Conservation (phyloP, 1,140 invertebrate genomes). For the Wiebesia pumilae region DNA sequence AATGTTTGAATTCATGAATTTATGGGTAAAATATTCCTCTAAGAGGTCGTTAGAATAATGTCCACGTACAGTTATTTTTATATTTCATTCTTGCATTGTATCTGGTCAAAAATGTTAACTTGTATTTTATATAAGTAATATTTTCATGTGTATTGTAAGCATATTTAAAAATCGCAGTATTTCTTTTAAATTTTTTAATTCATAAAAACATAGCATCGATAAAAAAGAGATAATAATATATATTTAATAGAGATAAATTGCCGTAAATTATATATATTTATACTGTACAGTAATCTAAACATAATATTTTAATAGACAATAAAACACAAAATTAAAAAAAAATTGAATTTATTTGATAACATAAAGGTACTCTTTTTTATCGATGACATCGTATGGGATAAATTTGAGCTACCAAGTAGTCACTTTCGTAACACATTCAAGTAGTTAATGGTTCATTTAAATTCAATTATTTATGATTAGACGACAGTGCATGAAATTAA, state of each 20-base stretch:
- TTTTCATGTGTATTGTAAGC: constrained; percentile 48
- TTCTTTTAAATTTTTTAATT: not conserved
- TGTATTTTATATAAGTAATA: constrained; percentile 60
- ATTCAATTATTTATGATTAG: constrained; percentile 4
- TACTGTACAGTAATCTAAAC: not conserved
- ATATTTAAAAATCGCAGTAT: constrained; percentile 49
- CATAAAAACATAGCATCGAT: constrained; percentile 27
- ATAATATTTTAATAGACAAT: not conserved
- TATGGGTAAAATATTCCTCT: not conserved
- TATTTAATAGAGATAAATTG: not conserved
- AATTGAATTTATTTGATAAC: not conserved
- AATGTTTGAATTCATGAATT: not conserved
- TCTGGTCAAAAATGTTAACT: constrained; percentile 59
- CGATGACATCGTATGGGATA: constrained; percentile 3
- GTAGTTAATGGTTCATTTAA: not conserved
- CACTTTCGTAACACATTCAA: constrained; percentile 27
- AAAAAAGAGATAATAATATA: constrained; percentile 31
- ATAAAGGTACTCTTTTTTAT: constrained; percentile 34
- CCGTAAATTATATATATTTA: not conserved
- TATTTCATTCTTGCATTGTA: constrained; percentile 42
- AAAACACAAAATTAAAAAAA: not conserved
- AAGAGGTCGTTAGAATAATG: constrained; percentile 8
- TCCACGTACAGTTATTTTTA: not conserved
- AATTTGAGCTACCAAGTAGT: constrained; percentile 37
- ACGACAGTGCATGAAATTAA: not conserved